Base-by-base conservation (phyloP, 2,797 vertebrate genomes). In the Sternarchorhynchus goeldii region DNA sequence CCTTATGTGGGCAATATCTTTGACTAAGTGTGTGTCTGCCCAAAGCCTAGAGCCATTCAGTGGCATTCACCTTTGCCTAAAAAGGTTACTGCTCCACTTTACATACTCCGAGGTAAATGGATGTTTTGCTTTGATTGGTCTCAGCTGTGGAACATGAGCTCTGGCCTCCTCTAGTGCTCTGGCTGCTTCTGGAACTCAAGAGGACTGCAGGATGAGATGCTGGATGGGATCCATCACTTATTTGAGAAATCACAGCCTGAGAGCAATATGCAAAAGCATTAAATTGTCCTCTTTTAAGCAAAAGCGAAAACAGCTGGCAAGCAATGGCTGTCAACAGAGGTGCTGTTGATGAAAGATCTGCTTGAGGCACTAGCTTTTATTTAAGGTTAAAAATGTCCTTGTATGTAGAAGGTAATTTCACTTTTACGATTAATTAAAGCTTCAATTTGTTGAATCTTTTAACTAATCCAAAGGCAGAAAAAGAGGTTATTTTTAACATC, bases 301-400 rank as follows among this genome's bases (percentile, higher is more conserved):
- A 82, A 89, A 88, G 78, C 83, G 78, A 87, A 88, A 89, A 88
- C 86, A 89, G 84, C 84, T 84, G 84, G 82, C 45, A 83, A 57
- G 55, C 76, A 77, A 25, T 76, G 71, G 71, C 76, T 80, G 79
- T 84, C 82, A 84, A 78, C 59, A 74, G 76, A 70, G 62, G 71
- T 80, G 77, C 68, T 78, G 39, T 70, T 75, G 32, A 81, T 75
- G 75, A 78, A 81, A 81, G 73, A 75, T 63, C 70, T 6, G 25
- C 58, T 75, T 58, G n/a, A 80, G 73, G 82, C 63, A 36, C 45
- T 67, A 60, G 57, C 63, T 41, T 67, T 76, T 57, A 60, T 18
- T 60, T 31, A 75, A 41, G 29, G 20, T 66, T 20, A 79, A 79
- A 76, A 74, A n/a, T 41, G 58, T 76, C 39, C 53, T 73, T 34